Base-by-base conservation (phyloP, 2,797 vertebrate species). In the Dromococcyx pavoninus region DNA sequence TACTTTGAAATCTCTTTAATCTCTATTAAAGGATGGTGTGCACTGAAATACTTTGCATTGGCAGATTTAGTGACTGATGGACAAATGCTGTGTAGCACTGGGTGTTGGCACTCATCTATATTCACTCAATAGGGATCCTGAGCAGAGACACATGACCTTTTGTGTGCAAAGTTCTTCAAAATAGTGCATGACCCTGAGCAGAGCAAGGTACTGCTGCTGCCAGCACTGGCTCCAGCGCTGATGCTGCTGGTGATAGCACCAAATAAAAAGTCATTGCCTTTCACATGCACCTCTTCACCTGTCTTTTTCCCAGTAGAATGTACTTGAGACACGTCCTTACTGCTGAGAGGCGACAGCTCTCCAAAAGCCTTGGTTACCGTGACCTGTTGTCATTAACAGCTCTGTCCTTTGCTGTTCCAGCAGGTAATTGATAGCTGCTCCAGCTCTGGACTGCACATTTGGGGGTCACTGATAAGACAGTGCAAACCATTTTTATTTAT, bases 21-120 rank as follows among this genome's bases (percentile, higher is more conserved):
- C 46, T 65, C 24, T 37, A 27, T 61, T 56, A 39, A 35, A 32
- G 3, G 5, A 33, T 2, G 37, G 24, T 21, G 25, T n/a, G 27
- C 23, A 57, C 22, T n/a, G 23, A 39, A 62, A 17, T 21, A 16
- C 57, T 71, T 65, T 53, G 35, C 30, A 12, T 51, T 11, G 58
- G 30, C 19, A 12, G 37, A n/a, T 81, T 32, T 46, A 48, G 17
- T 19, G 60, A 17, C 10, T 4, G 72, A 32, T 5, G 24, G 43
- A 50, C 0, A 5, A 60, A 60, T 7, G 58, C 10, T 19, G 0
- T 5, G 21, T 18, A 27, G 60, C 18, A 6, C 8, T 5, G 46
- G 22, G 25, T 60, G 60, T 46, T 27, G 66, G 60, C 54, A 11
- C 15, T 24, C 46, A 32, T 60, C 30, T 41, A 3, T 35, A 10